Conservation (phyloP, 2,888 invertebrate genomes). For the Agrochola circellaris region DNA sequence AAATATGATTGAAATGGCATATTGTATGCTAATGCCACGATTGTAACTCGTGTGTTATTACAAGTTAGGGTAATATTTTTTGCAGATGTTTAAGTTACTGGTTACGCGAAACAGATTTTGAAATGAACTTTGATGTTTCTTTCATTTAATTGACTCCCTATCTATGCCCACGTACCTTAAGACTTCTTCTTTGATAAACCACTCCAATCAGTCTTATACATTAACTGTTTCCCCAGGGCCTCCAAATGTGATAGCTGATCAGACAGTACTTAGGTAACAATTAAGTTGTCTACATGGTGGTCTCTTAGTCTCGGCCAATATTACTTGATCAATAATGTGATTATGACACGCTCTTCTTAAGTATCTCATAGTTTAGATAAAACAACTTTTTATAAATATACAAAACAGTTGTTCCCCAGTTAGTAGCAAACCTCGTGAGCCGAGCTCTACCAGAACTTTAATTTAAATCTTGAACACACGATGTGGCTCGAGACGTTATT, state of each 20-base stretch:
- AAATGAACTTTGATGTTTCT: neutral
- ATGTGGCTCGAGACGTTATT: constrained; percentile 3
- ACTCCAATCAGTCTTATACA: neutral
- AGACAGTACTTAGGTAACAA: neutral
- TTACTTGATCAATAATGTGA: neutral
- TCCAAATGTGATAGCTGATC: neutral
- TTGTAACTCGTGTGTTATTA: constrained; percentile 24
- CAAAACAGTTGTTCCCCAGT: neutral
- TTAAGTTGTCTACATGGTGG: neutral
- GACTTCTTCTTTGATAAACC: neutral
- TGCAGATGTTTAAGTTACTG: neutral
- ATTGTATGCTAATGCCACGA: constrained; percentile 40
- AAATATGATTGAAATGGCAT: constrained; percentile 39
- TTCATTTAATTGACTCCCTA: neutral
- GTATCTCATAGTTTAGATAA: neutral
- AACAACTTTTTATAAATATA: neutral
- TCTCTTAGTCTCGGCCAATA: neutral
- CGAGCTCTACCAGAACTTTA: neutral
- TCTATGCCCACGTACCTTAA: no score
- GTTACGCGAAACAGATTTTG: neutral
- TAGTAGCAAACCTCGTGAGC: neutral
- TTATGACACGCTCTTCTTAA: neutral
- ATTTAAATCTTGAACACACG: constrained; percentile 12
- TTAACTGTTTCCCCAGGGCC: neutral
- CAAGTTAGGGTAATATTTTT: constrained; percentile 1